Evolutionary conservation across 2,888 invertebrate genomes (phyloP).

Genomic region (Calliscelio sp.): DNA sequence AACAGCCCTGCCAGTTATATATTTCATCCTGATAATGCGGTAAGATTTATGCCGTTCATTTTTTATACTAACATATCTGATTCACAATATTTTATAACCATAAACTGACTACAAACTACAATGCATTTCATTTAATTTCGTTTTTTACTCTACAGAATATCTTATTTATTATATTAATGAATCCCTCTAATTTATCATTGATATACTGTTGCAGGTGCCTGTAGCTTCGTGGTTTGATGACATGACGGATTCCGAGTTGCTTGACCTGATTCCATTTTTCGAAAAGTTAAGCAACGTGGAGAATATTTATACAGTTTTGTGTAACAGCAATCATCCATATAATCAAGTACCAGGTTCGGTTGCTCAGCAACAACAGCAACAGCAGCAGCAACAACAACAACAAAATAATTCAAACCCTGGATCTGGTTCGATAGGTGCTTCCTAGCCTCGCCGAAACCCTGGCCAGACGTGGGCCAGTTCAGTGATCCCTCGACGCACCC

Average conservation of each 20-base stretch:
- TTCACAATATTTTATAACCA: slow-evolving; percentile 4
- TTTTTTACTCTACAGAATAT: no score
- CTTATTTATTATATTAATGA: slow-evolving; percentile 32
- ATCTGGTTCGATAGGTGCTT: slow-evolving; percentile 83
- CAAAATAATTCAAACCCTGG: slow-evolving; percentile 76
- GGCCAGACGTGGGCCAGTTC: slow-evolving; percentile 82
- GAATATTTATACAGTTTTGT: slow-evolving; percentile 97
- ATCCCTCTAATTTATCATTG: no score
- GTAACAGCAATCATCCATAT: slow-evolving; percentile 96
- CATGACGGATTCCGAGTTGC: slow-evolving; percentile 97
- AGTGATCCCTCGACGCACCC: slow-evolving; percentile 82
- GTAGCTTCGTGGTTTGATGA: slow-evolving; percentile 99
- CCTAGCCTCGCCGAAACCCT: slow-evolving; percentile 85
- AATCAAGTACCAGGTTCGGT: slow-evolving; percentile 85
- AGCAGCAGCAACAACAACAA: slow-evolving; percentile 73
- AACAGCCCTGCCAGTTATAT: slow-evolving; percentile 99
- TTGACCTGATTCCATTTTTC: slow-evolving; percentile 99
- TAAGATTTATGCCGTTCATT: slow-evolving; percentile 87
- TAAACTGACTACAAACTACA: no score
- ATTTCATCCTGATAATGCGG: slow-evolving; percentile 99
- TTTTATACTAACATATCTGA: slow-evolving; percentile 37
- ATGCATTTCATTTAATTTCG: no score
- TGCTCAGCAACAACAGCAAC: no score
- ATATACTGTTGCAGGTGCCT: slow-evolving; percentile 96
- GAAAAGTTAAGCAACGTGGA: slow-evolving; percentile 98